Evolutionary conservation across 2,888 invertebrate genomes (phyloP).

Genomic region (Heteropelma amictum): DNA sequence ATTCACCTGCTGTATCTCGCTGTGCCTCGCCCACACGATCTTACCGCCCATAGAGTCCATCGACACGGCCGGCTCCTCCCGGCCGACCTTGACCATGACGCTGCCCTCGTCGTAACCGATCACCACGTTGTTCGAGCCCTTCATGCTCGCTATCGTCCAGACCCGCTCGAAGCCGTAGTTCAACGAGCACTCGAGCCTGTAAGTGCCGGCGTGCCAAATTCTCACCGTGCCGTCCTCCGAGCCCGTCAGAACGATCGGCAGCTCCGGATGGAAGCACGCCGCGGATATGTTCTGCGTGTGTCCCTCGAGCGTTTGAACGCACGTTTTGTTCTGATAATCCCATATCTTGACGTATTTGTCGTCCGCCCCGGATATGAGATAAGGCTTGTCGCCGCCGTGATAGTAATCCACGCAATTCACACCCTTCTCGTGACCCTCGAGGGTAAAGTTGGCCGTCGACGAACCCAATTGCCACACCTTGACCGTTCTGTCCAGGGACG

Average conservation of each 20-base stretch:
- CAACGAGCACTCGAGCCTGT: conserved; percentile 95
- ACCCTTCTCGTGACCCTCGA: conserved; percentile 99
- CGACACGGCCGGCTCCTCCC: conserved; percentile 99
- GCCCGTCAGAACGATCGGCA: conserved; percentile 97
- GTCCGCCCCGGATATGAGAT: conserved; percentile 98
- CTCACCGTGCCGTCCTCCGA: conserved; percentile 99
- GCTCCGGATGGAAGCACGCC: conserved; percentile 98
- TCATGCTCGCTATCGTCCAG: conserved; percentile 96
- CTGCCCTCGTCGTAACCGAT: conserved; percentile 99
- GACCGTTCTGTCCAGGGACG: conserved; percentile 97
- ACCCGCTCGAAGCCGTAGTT: conserved; percentile 99
- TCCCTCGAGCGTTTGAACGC: conserved; percentile 98
- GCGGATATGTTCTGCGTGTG: conserved; percentile 98
- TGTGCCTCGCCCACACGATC: conserved; percentile 99
- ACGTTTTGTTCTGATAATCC: conserved; percentile 99
- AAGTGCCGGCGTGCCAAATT: conserved; percentile 99
- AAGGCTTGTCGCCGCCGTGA: conserved; percentile 99
- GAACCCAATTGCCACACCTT: conserved; percentile 99
- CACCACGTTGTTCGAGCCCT: conserved; percentile 97
- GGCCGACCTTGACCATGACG: conserved; percentile 96
- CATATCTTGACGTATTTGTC: conserved; percentile 98
- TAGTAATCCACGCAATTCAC: conserved; percentile 99
- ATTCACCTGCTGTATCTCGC: conserved; percentile 98
- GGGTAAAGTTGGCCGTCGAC: conserved; percentile 97
- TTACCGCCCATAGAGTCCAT: conserved; percentile 99